Conservation (phyloP, 2,113 vertebrate species). For the Tinamus guttatus region DNA sequence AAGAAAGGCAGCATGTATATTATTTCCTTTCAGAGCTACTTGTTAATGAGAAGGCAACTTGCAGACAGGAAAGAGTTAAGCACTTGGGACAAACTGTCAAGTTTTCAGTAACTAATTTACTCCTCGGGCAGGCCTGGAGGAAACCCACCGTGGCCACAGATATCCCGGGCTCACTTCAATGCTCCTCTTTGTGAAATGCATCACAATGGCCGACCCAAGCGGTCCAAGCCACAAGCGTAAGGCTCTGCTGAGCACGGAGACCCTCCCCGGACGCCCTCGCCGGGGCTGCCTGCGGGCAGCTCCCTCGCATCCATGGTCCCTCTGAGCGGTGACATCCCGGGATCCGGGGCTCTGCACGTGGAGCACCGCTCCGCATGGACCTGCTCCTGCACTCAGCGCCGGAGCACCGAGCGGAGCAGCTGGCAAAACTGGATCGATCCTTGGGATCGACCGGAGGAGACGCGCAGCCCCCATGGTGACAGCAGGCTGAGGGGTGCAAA, state of each 20-base stretch:
- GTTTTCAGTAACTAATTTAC: constrained; percentile 71
- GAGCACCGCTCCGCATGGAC: no score
- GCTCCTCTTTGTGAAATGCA: constrained; percentile 56
- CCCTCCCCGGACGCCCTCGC: not conserved
- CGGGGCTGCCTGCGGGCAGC: not conserved
- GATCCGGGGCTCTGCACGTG: no score
- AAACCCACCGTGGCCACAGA: constrained; percentile 71
- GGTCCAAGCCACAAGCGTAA: constrained; percentile 57
- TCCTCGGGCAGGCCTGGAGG: constrained; percentile 67
- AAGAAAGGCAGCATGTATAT: not conserved
- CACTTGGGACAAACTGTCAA: constrained; percentile 26
- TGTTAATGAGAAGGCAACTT: not conserved
- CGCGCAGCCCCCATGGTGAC: not conserved
- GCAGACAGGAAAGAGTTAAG: constrained; percentile 55
- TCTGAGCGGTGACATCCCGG: not conserved
- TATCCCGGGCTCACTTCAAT: constrained; percentile 60
- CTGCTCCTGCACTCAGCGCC: not conserved
- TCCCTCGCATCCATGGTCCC: not conserved
- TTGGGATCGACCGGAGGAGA: not conserved
- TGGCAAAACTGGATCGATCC: no score
- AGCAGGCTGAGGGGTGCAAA: not conserved
- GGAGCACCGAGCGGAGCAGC: not conserved
- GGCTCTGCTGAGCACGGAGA: not conserved
- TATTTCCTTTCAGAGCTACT: constrained; percentile 50
- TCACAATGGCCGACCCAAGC: constrained; percentile 58